Conservation (phyloP, 2,888 invertebrate genomes). For the Phortica magna region DNA sequence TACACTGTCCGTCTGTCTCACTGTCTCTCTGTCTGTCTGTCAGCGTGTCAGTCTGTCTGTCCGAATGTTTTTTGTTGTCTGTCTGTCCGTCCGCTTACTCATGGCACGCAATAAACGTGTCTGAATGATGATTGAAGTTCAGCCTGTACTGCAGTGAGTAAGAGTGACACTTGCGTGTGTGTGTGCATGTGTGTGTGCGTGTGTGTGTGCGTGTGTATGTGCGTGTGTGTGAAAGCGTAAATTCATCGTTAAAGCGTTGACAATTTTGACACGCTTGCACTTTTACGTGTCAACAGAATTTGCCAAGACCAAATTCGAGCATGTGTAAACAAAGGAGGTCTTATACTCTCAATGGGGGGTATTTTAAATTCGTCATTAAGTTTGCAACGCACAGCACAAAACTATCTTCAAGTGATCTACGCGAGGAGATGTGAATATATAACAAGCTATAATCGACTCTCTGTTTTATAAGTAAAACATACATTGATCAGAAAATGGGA, state of each 20-base stretch:
- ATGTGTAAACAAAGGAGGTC: neutral
- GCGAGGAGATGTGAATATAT: too few species aligned
- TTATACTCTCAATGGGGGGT: neutral
- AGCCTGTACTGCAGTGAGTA: neutral
- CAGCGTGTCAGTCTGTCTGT: conserved; percentile 22
- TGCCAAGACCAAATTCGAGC: neutral
- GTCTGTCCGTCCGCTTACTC: too few species aligned
- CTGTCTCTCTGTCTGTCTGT: conserved; percentile 37
- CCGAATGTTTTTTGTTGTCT: too few species aligned
- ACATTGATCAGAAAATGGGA: too few species aligned
- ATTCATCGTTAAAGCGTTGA: conserved; percentile 44
- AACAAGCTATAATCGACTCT: too few species aligned
- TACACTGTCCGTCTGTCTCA: conserved; percentile 38
- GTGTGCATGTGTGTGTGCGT: conserved; percentile 9
- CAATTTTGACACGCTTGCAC: conserved; percentile 33
- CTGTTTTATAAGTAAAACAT: too few species aligned
- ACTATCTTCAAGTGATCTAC: too few species aligned
- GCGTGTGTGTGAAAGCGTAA: conserved; percentile 4
- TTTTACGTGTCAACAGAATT: conserved; percentile 14
- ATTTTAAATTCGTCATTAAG: too few species aligned
- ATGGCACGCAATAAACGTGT: neutral
- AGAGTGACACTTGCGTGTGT: neutral
- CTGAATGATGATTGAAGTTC: neutral
- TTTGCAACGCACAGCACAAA: too few species aligned
- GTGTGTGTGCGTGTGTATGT: conserved; percentile 34